Percentiles rank a stretch among this genome's conserved stretches.
Conservation (phyloP, 1,140 invertebrate genomes). For the Popillia japonica region DNA sequence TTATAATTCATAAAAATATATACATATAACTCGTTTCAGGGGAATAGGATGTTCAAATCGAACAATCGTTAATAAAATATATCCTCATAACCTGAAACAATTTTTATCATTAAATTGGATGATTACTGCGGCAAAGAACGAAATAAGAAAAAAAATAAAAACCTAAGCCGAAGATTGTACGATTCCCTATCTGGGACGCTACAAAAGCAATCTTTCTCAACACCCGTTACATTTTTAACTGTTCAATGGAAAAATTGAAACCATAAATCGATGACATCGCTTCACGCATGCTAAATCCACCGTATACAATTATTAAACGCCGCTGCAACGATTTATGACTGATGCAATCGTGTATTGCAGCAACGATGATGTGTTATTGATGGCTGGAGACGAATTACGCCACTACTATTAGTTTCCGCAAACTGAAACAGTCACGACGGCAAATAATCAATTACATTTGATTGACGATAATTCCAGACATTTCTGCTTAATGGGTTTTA, state of each 20-base stretch:
- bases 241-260: neutral
- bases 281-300: neutral
- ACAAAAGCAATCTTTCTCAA: too few species aligned
- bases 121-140: too few species aligned
- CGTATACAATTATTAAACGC: slow-evolving; percentile 12
- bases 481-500: neutral
- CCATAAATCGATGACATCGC: neutral
- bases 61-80: too few species aligned
- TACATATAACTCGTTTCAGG: too few species aligned
- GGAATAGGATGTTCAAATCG: too few species aligned
- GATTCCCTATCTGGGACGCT: too few species aligned
- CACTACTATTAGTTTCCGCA: neutral
- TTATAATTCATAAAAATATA: too few species aligned
- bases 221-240: neutral
- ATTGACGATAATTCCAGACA: neutral
- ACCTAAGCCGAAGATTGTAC: too few species aligned
- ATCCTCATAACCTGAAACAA: too few species aligned
- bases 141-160: too few species aligned
- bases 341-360: neutral
- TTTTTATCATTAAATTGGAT: too few species aligned
- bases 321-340: neutral
- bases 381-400: slow-evolving; percentile 9
- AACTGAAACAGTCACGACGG: neutral
- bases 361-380: neutral
- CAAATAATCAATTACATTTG: slow-evolving; percentile 3